Conservation (phyloP, 2,888 invertebrate genomes). For the Hyalella azteca region DNA sequence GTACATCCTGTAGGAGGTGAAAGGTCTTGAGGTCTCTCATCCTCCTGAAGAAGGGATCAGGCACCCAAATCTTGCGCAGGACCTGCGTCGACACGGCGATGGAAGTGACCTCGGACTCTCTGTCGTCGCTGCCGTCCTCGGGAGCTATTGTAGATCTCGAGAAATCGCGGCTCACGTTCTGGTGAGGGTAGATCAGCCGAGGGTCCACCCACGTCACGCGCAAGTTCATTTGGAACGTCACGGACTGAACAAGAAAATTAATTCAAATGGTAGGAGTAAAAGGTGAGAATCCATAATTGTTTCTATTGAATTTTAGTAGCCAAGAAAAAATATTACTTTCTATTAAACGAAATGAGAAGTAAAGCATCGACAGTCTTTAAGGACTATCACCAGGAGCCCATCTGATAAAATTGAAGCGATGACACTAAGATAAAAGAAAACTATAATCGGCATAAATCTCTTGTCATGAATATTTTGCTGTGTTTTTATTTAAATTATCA, state of each 20-base stretch:
- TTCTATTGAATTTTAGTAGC: too few species aligned
- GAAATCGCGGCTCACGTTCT: background rate
- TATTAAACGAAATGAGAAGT: too few species aligned
- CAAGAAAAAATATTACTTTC: too few species aligned
- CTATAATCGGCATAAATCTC: too few species aligned
- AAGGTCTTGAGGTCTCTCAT: slow-evolving; percentile 37
- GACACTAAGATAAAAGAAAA: too few species aligned
- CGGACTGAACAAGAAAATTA: slow-evolving; percentile 28
- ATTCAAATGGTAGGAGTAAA: background rate
- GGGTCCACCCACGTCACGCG: slow-evolving; percentile 39
- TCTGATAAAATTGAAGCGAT: too few species aligned
- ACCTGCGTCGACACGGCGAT: slow-evolving; percentile 40
- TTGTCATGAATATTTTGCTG: too few species aligned
- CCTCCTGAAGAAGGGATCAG: slow-evolving; percentile 43
- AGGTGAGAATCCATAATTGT: background rate
- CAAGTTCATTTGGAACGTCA: slow-evolving; percentile 40
- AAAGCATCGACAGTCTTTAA: too few species aligned
- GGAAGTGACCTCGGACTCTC: background rate
- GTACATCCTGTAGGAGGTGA: slow-evolving; percentile 37
- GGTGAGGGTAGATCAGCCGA: slow-evolving; percentile 27
- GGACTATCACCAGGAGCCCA: too few species aligned
- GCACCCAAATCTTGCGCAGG: slow-evolving; percentile 36
- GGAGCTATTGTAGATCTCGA: too few species aligned
- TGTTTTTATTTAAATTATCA: too few species aligned
- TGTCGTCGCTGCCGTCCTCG: background rate